Conservation (phyloP, 2,888 invertebrate species). For the Volucella inflata region DNA sequence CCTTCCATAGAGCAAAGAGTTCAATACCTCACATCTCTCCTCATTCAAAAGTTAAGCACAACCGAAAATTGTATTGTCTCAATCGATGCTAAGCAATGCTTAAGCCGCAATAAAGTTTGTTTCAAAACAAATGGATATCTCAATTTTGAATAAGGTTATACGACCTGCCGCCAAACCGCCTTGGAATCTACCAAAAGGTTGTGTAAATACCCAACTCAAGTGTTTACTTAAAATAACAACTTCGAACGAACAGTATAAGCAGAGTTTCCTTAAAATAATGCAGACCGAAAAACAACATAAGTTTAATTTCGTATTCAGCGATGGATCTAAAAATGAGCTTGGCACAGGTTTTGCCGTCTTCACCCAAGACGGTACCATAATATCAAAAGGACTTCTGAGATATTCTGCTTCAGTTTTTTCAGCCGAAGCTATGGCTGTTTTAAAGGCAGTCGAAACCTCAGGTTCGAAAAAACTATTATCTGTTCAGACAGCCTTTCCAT, state of each 20-base stretch:
- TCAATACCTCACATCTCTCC: background rate
- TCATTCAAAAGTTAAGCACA: conserved; percentile 5
- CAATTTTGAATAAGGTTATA: too few relatives aligned
- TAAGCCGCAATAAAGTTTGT: background rate
- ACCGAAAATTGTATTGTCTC: background rate
- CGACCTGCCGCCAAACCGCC: too few relatives aligned
- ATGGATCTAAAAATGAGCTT: conserved; percentile 7
- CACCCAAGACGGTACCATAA: too few relatives aligned
- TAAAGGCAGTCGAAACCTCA: background rate
- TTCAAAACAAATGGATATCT: too few relatives aligned
- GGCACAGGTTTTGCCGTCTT: background rate
- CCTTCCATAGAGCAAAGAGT: too few relatives aligned
- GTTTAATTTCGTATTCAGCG: background rate
- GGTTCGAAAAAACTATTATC: too few relatives aligned
- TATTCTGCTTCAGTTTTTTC: conserved; percentile 2
- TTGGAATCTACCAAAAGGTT: too few relatives aligned
- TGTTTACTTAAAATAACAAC: background rate
- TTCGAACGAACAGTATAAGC: conserved; percentile 2
- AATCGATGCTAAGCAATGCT: conserved; percentile 6
- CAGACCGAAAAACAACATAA: conserved; percentile 2
- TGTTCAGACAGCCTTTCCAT: conserved; percentile 9
- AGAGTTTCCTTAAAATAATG: conserved; percentile 15
- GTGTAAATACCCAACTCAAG: background rate
- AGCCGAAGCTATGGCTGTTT: background rate
- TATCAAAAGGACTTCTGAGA: too few relatives aligned